Percentiles rank a stretch among this genome's conserved stretches.
These are phyloP conservation scores for Choloepus hoffmanni DNA, from an alignment of 2,113 vertebrate species.

Conservation along the genomic window DNA sequence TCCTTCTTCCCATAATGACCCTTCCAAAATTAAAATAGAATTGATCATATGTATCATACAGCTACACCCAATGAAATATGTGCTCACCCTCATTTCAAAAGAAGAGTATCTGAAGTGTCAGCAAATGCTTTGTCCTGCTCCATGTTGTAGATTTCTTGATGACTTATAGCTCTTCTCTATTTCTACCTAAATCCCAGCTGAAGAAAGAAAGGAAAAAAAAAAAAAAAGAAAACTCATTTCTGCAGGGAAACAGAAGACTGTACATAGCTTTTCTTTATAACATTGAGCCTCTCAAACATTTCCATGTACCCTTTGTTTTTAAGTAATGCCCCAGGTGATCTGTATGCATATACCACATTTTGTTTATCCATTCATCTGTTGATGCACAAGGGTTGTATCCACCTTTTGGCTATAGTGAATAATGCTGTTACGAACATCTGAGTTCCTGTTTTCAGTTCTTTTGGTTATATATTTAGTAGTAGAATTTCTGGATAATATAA, in stretches of 20 bases:
- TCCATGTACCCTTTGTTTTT: neutral
- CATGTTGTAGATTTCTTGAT: neutral
- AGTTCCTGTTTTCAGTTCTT: too few species aligned
- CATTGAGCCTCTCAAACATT: neutral
- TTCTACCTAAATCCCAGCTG: neutral
- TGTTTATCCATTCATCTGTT: too few species aligned
- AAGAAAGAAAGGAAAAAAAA: neutral
- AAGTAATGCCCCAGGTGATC: neutral
- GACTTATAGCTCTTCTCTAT: neutral
- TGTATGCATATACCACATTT: too few species aligned
- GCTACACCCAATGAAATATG: neutral
- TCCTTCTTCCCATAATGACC: neutral
- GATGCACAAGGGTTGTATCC: too few species aligned
- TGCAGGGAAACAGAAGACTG: neutral
- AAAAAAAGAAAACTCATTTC: neutral
- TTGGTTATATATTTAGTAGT: too few species aligned
- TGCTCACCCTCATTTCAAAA: neutral
- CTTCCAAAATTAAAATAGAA: neutral
- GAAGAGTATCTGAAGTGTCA: neutral
- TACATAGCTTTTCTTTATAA: neutral
- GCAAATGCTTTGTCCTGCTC: neutral
- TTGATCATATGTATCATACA: neutral
- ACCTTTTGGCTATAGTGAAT: too few species aligned
- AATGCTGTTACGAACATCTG: too few species aligned
- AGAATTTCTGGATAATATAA: too few species aligned